phyloP scores from a whole-genome alignment of 2,797 vertebrate species.

The Rhinella marina region DNA sequence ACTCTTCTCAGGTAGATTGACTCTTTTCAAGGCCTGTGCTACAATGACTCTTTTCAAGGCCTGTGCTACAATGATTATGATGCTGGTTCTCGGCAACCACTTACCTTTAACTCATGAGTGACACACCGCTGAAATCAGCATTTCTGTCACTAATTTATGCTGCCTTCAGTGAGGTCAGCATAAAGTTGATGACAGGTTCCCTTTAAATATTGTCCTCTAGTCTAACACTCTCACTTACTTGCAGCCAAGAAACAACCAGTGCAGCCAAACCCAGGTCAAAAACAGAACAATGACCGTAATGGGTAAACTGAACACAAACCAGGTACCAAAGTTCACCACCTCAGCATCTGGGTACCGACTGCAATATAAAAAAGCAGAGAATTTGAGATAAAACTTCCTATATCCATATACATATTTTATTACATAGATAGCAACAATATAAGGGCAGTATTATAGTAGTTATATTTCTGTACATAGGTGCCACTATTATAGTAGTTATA shows the following conservation, averaged over 20 bases:
- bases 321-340: conserved; percentile 96
- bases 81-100: no score
- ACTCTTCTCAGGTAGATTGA: no score
- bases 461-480: background rate
- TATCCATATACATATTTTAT: background rate
- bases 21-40: no score
- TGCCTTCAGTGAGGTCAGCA: no score
- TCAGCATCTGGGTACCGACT: conserved; percentile 95
- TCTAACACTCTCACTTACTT: conserved; percentile 81
- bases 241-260: conserved; percentile 95
- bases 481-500: background rate
- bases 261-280: conserved; percentile 97
- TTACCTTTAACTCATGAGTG: no score
- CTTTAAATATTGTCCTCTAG: background rate
- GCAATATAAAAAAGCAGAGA: conserved; percentile 10
- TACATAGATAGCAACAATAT: background rate
- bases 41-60: no score
- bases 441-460: background rate
- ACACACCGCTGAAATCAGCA: no score
- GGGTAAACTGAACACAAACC: conserved; percentile 98
- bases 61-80: no score
- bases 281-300: conserved; percentile 94
- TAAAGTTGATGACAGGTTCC: no score
- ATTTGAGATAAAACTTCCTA: no score
- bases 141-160: no score